Evolutionary conservation across 2,113 vertebrate genomes (phyloP), one percentile per base, ranked within the genome.

Genomic region (Sinocyclocheilus anophthalmus): DNA sequence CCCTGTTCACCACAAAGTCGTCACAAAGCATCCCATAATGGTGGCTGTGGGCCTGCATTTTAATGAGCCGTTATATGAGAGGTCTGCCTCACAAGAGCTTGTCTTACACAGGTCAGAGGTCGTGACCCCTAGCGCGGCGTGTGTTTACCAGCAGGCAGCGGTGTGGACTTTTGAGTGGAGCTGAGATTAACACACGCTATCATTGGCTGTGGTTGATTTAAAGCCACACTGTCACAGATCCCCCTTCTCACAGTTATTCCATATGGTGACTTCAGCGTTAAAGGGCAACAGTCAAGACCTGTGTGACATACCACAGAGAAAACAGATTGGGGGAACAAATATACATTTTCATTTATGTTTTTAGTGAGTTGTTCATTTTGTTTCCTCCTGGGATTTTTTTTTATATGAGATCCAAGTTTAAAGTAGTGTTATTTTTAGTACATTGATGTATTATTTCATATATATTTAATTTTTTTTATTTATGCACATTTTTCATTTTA

Each of bases 41-140:
- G 76, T 55, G 45, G 84, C 69, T 76, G 85, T 87, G 87, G 73
- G 86, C 79, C 69, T 89, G 87, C 88, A 89, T 90, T 90, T 88
- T 90, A 88, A 89, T 86, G 86, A 89, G 75, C 73, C 85, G 82
- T 89, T 90, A 89, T 86, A 82, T 70, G 84, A 83, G 83, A 79
- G 67, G 76, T 79, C 86, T 82, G 48, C 78, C 45, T 75, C 24
- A 81, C 50, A 85, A 82, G 20, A 57, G 72, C 77, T 87, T 73
- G 73, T 77, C 63, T 89, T 89, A 70, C 88, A 55, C 42, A 45
- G 88, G 88, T 89, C 87, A 85, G 79, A 84, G 88, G 84, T 89
- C 30, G 5, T 53, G 70, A 76, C 75, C 53, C 20, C 18, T 85
- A 79, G 78, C 78, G 76, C 59, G 76, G 30, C 59, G n/a, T 84